Base-by-base conservation (phyloP, 2,113 vertebrate species). In the Phalacrocorax aristotelis region DNA sequence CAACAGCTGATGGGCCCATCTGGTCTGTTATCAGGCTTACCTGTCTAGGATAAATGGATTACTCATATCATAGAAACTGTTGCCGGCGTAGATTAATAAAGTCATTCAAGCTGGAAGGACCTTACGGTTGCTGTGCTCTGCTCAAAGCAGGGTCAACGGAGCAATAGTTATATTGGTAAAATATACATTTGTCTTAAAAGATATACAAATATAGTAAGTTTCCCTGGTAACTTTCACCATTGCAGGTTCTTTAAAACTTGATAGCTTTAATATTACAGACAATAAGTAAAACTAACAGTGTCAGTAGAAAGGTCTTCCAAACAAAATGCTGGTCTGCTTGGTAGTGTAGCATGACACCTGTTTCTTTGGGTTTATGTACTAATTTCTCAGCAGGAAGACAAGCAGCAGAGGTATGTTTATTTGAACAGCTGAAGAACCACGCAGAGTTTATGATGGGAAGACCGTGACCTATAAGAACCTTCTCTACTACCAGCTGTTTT, bases 361-460 rank as follows among this genome's bases (percentile, higher is more conserved):
- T 66, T 90, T 83, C 79, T 92, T 85, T 78, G 89, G 48, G 58
- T 38, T 95, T 52, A 42, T 16, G 38, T 34, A 80, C 29, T 58
- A 11, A 49, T 76, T 55, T 86, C 93, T 90, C 97, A 93, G 89
- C 94, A 42, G 93, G 96, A 90, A 79, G n/a, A 71, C 80, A 76
- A 80, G 49, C 87, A 82, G 51, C 42, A 94, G 80, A 85, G 84
- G 81, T 96, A 83, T 83, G 55, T 95, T 95, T 98, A 97, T 98
- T 98, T 98, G 95, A 88, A 95, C 98, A 98, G 98, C 98, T 98
- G 98, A 98, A 89, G 51, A 87, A 71, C 66, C 77, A 48, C 29
- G 16, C 90, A 95, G 90, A 36, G 61, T 90, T 82, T 38, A 64
- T 46, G 83, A 64, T 93, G 96, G 94, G 94, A 94, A 95, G 83